These are phyloP conservation scores for Numenius arquata DNA, from an alignment of 2,113 vertebrate species.

Conservation along the genomic window DNA sequence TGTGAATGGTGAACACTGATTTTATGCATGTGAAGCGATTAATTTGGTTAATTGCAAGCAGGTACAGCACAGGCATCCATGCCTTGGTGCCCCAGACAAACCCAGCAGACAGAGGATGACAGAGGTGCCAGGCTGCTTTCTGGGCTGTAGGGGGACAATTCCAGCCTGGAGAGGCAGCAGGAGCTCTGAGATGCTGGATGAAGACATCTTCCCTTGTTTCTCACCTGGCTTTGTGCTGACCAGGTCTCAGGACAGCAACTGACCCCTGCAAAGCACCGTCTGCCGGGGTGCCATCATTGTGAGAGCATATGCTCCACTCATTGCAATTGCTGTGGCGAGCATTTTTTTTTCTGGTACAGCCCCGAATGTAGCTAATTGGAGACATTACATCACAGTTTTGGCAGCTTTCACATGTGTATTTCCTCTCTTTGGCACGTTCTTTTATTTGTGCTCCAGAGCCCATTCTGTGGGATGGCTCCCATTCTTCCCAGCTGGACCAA, in stretches of 20 bases:
- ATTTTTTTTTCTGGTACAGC: not conserved
- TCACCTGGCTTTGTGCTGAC: not conserved
- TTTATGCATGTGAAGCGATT: not conserved
- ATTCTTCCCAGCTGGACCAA: not conserved
- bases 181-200: not conserved
- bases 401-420: not conserved
- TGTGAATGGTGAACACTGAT: not conserved
- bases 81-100: not conserved
- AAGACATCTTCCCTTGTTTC: not conserved
- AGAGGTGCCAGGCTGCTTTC: not conserved
- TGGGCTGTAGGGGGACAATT: not conserved
- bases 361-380: not conserved
- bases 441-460: not conserved
- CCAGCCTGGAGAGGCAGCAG: not conserved
- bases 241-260: not conserved
- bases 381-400: not conserved
- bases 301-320: not conserved
- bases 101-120: not conserved
- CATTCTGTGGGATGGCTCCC: not conserved
- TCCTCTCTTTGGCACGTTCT: not conserved
- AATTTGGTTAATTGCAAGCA: not conserved
- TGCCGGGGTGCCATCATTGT: not conserved
- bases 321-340: not conserved
- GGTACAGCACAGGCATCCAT: not conserved
- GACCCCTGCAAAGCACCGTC: not conserved